Evolutionary conservation across 2,797 vertebrate species (phyloP), one percentile per base, ranked within the genome.

Genomic region (Sebastes aleutianus): DNA sequence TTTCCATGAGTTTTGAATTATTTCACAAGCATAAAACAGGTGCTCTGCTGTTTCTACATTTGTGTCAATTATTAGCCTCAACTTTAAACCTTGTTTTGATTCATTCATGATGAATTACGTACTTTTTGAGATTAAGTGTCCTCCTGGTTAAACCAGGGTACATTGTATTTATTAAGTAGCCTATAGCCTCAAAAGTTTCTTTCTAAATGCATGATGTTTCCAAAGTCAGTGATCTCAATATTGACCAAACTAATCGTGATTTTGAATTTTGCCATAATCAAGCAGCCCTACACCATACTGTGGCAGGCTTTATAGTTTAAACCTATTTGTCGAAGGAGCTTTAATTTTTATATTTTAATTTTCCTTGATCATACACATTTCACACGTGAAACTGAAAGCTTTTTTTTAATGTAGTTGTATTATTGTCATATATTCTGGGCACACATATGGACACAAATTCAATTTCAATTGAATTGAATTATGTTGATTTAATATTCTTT

Each of bases 401-500:
- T 66, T 14, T 27, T 54, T n/a, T 70, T 10, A 50, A 29, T 62
- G 2, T 26, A 34, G 6, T 63, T 67, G 65, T 20, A 20, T 39
- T 66, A 31, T 9, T 27, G 1, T 58, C 11, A 14, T 20, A 18
- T 61, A 1, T 2, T 24, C 36, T 43, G 22, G 14, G 5, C 6
- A 29, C 12, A 72, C 32, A 68, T 64, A 74, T n/a, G 5, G 29
- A 53, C 24, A 76, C 3, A 65, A 61, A 78, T 61, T 2, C 26
- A 26, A 34, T 63, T 66, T 75, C 1, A 29, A 5, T 43, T 57
- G 2, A 4, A 85, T 68, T 61, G 18, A 72, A 67, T 86, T 36
- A 62, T 34, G 32, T 50, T 53, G 73, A 8, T 77, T 63, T 74
- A 27, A 67, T 74, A 50, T 59, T 58, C 39, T 74, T 77, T 76